A percentile compares a stretch with the other conserved stretches of the same genome.
Evolutionary conservation across 1,140 invertebrate species (phyloP).

Genomic region (Druon quercuslanigerum): DNA sequence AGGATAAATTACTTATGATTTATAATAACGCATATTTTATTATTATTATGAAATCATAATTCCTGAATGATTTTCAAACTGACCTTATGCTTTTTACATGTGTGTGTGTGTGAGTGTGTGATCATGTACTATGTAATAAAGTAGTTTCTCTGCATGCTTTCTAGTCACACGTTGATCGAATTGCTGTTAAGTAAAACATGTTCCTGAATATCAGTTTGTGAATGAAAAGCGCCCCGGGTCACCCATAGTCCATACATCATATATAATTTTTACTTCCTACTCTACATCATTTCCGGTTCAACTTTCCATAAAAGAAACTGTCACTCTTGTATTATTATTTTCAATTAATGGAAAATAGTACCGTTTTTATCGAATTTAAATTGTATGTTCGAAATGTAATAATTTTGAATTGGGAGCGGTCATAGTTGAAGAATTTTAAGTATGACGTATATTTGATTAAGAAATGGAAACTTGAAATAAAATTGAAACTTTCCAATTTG

Average conservation of each 20-base stretch:
- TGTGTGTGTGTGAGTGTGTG: slow-evolving; percentile 43
- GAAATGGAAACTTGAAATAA: no score
- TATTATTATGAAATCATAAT: slow-evolving; percentile 40
- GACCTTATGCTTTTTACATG: slow-evolving; percentile 30
- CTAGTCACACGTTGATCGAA: slow-evolving; percentile 68
- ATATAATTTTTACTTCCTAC: slow-evolving; percentile 38
- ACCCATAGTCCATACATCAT: slow-evolving; percentile 50
- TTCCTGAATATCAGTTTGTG: slow-evolving; percentile 49
- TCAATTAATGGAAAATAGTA: neutral
- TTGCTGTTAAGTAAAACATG: slow-evolving; percentile 56
- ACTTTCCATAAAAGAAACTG: neutral
- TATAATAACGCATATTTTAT: neutral
- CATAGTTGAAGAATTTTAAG: neutral
- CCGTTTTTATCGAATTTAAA: no score
- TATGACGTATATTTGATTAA: neutral
- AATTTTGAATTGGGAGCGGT: neutral
- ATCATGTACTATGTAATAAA: slow-evolving; percentile 63
- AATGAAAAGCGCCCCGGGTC: slow-evolving; percentile 43
- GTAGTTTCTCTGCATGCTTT: slow-evolving; percentile 73
- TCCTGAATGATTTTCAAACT: slow-evolving; percentile 17
- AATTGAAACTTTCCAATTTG: no score
- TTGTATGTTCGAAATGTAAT: no score
- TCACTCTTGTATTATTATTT: neutral
- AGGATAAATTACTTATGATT: neutral
- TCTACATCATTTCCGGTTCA: slow-evolving; percentile 43